Percentiles rank a stretch among this genome's conserved stretches.
Conservation (phyloP, 1,140 invertebrate species). For the Antheraea mylitta region DNA sequence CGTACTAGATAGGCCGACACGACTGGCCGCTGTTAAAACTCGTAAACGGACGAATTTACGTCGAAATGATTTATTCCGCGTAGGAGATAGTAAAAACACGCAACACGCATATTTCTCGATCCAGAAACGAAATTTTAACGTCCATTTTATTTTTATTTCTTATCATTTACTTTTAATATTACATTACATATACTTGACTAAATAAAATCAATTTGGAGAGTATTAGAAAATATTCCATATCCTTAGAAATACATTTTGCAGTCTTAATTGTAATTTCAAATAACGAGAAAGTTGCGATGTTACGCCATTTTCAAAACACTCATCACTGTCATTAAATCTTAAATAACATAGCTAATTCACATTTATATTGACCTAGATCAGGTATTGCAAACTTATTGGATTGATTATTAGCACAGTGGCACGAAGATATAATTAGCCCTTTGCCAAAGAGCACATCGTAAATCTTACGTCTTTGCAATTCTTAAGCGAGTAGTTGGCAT, state of each 20-base stretch:
- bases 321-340: not conserved
- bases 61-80: not conserved
- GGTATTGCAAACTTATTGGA: not conserved
- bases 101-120: not conserved
- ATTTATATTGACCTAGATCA: not conserved
- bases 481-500: not conserved
- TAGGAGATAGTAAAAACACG: not conserved
- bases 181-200: too few relatives aligned
- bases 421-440: not conserved
- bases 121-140: not conserved
- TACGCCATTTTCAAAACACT: not conserved
- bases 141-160: not conserved
- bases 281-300: too few relatives aligned
- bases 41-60: constrained; percentile 1
- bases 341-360: not conserved
- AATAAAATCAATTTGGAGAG: too few relatives aligned
- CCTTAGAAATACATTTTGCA: too few relatives aligned
- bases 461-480: not conserved
- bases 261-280: too few relatives aligned
- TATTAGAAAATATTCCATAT: not conserved
- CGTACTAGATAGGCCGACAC: not conserved
- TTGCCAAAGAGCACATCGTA: not conserved
- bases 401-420: not conserved
- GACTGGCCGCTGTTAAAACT: not conserved
- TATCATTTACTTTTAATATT: not conserved